phyloP scores from a whole-genome alignment of 2,113 vertebrate genomes.

The Athene noctua region DNA sequence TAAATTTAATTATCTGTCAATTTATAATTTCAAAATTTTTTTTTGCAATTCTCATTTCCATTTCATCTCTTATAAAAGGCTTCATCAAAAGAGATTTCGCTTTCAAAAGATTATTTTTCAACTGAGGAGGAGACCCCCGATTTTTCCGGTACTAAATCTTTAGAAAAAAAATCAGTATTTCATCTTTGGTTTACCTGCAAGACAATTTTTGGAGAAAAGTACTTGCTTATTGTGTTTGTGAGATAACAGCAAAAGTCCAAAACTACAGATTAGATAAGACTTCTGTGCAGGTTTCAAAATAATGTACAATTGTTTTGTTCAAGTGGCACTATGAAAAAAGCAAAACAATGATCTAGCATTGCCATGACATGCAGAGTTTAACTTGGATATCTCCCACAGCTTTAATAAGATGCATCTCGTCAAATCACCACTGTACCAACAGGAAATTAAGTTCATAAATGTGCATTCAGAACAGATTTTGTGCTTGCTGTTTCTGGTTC shows the following conservation, averaged over 20 bases:
- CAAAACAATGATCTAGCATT: neutral
- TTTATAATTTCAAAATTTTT: neutral
- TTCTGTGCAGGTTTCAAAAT: neutral
- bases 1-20: neutral
- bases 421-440: neutral
- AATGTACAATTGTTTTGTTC: neutral
- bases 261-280: neutral
- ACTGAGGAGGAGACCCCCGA: neutral
- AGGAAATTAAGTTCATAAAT: neutral
- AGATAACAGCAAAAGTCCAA: neutral
- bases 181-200: neutral
- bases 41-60: neutral
- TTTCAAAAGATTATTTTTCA: neutral
- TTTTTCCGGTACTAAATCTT: neutral
- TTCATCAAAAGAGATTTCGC: neutral
- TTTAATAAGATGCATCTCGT: neutral
- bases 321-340: neutral
- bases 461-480: neutral
- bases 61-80: neutral
- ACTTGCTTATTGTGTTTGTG: neutral
- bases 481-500: neutral
- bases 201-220: neutral
- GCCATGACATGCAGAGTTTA: neutral
- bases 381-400: neutral
- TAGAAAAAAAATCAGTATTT: neutral